Evolutionary conservation across 1,140 invertebrate genomes (phyloP).

Genomic region (fruit fly (Drosophila melanogaster)): Release_6_plus_ISO1_MT NC_004354.4:17561501-17562000

Average conservation of each 20-base stretch:
- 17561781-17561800: slow-evolving; percentile 1
- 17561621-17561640: slow-evolving; percentile 37
- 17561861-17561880: slow-evolving; percentile 59
- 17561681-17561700: slow-evolving; percentile 8
- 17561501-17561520: no score
- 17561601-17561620: slow-evolving; percentile 48
- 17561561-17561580: slow-evolving; percentile 36
- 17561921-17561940: neutral
- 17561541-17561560: slow-evolving; percentile 3
- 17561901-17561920: neutral
- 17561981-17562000: no score
- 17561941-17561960: neutral
- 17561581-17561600: slow-evolving; percentile 60
- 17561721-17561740: slow-evolving; percentile 50
- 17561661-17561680: slow-evolving; percentile 15
- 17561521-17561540: neutral
- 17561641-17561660: slow-evolving; percentile 3
- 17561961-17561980: neutral
- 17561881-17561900: slow-evolving; percentile 15
- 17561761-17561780: slow-evolving; percentile 29
- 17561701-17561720: slow-evolving; percentile 17
- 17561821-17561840: slow-evolving; percentile 69
- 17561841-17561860: slow-evolving; percentile 72
- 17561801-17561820: slow-evolving; percentile 55
- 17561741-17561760: slow-evolving; percentile 56